Base-by-base conservation (phyloP, 1,140 invertebrate genomes). In the Maniola jurtina region DNA sequence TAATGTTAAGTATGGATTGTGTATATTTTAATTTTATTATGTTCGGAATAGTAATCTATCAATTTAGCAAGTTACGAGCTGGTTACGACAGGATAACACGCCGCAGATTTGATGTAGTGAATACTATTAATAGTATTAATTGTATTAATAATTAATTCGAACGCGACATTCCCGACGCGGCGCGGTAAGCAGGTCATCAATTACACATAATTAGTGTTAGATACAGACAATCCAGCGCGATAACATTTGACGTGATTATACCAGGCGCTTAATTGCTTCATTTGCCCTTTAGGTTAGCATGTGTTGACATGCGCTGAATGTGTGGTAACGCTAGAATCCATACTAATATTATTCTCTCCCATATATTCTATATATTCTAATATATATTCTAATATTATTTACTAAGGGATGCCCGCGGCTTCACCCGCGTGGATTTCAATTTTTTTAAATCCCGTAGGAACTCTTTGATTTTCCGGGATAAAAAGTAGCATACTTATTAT, bases 181-280 rank as follows among this genome's bases (percentile, higher is more conserved):
- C 15, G 50, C 35, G 42, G 58, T 68, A 68, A 68, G 62, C 61
- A 68, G 45, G 47, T 63, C 55, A 68, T 68, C 61, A 52, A 68
- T 68, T 57, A 68, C 45, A 68, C 55, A 68, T 59, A 62, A 68
- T 68, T 68, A 62, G 52, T 34, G 66, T 56, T 55, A 57, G 56
- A 52, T 58, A 50, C 47, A 47, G 47, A 16, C 52, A 34, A 64
- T 40, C 35, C 7, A 0, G n/a, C 34, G 25, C 33, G 16, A 54
- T 59, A 64, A 59, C 55, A 45, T 50, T 50, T 68, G 60, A 68
- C 62, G 56, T 68, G 59, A 61, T 68, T 68, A 58, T n/a, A 55
- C 16, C 35, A 48, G 33, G 25, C 54, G 33, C 38, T 54, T 67
- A 68, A 68, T 68, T 58, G 66, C 42, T 55, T 55, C 16, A 55